Evolutionary conservation across 2,113 vertebrate genomes (phyloP).

Genomic region (Scomber japonicus): DNA sequence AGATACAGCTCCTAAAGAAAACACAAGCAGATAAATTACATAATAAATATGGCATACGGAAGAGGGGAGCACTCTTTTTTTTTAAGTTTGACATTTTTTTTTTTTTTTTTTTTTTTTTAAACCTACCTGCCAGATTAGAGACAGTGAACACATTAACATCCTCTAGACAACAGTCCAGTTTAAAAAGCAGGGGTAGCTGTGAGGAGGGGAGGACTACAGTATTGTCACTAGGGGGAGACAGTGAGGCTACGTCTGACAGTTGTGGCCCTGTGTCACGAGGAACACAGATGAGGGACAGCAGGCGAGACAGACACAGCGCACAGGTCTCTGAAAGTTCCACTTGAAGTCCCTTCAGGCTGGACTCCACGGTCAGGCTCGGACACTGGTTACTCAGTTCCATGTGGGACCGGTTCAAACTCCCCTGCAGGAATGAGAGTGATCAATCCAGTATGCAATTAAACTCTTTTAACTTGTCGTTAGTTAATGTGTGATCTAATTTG

Average conservation of each 20-base stretch:
- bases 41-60: not conserved
- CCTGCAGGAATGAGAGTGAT: constrained; percentile 79
- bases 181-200: constrained; percentile 86
- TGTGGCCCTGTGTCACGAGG: not conserved
- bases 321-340: constrained; percentile 94
- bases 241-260: constrained; percentile 34
- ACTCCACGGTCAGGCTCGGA: constrained; percentile 89
- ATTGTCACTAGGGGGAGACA: constrained; percentile 46
- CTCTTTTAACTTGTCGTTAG: not conserved
- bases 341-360: constrained; percentile 91
- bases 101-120: not conserved
- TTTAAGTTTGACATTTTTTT: not conserved
- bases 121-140: constrained; percentile 90
- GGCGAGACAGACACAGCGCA: constrained; percentile 91
- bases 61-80: not conserved
- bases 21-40: not conserved
- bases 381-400: constrained; percentile 81
- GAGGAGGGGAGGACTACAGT: not conserved
- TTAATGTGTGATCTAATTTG: not conserved
- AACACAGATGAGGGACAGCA: constrained; percentile 85
- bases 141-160: constrained; percentile 94
- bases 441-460: not conserved
- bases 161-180: constrained; percentile 92
- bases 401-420: constrained; percentile 90
- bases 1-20: constrained; percentile 88